Evolutionary conservation across 2,797 vertebrate species (phyloP), one percentile per base, ranked within the genome.

Genomic region (Crocidura indochinensis): DNA sequence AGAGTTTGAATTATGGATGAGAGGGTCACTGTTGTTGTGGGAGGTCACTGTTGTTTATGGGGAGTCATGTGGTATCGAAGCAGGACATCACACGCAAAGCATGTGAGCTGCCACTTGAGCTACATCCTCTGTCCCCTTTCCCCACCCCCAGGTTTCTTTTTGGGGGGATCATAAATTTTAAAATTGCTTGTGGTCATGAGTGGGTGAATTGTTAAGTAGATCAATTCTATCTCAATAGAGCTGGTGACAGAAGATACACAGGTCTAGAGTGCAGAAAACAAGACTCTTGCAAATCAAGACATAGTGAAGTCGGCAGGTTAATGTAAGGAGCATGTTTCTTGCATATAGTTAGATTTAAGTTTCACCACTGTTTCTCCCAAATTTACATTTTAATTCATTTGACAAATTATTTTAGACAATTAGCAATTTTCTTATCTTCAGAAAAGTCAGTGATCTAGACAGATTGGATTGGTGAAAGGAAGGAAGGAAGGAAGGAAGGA

Each of bases 201-300:
- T 31, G 47, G 38, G 53, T 91, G n/a, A 76, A 82, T 6, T 75
- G 20, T 62, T 90, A 91, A 49, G 20, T 76, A 78, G 27, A 2
- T 69, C 38, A 80, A 73, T 75, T 88, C 44, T 26, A 72, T 60
- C 65, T 92, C 72, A 89, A 56, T 64, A 89, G 78, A 75, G n/a
- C 83, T 69, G 12, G 22, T 76, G 93, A 10, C 62, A 87, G 95
- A 92, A 94, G 53, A 75, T 89, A 85, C 77, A 80, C 56, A 87
- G 56, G 44, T 9, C 31, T 4, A 67, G 76, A 90, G 44, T 75
- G 80, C 88, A 89, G 74, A 68, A 94, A 90, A 75, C 10, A 78
- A 84, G 49, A 89, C 76, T 91, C 62, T 92, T 74, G 84, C 44
- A 64, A 94, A 65, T 93, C 80, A 92, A 77, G 56, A 92, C 73